phyloP scores from a whole-genome alignment of 2,797 vertebrate genomes.

The Chaetodon trifasciatus region DNA sequence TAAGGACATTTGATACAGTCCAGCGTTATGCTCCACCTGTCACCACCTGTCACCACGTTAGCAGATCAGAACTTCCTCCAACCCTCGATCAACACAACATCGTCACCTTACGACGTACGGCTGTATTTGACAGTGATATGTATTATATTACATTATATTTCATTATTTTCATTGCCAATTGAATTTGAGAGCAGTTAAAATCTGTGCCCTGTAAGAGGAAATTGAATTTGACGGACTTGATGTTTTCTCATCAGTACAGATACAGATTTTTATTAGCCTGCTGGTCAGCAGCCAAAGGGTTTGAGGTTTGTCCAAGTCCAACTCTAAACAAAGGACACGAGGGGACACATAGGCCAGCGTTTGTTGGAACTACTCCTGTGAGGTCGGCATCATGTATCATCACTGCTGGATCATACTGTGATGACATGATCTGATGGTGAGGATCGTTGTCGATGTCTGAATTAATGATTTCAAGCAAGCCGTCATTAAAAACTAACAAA shows the following conservation, averaged over 20 bases:
- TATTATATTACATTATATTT: too few relatives aligned
- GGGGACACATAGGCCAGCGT: not conserved
- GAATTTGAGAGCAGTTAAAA: not conserved
- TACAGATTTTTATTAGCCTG: not conserved
- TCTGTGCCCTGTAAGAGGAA: not conserved
- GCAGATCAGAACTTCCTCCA: not conserved
- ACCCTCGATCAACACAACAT: too few relatives aligned
- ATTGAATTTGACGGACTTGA: too few relatives aligned
- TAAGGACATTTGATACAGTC: not conserved
- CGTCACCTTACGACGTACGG: too few relatives aligned
- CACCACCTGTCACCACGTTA: constrained; percentile 7
- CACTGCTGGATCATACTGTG: too few relatives aligned
- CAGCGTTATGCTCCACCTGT: not conserved
- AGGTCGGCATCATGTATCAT: not conserved
- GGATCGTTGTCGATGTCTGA: too few relatives aligned
- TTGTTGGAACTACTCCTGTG: not conserved
- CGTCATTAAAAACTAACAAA: too few relatives aligned
- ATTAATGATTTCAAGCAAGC: too few relatives aligned
- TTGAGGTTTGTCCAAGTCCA: not conserved
- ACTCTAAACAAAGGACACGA: not conserved
- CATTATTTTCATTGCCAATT: not conserved
- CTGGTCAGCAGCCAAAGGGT: not conserved
- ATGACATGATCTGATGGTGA: not conserved
- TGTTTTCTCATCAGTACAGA: not conserved
- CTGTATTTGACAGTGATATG: too few relatives aligned